phyloP scores from a whole-genome alignment of 2,113 vertebrate species.

The Polyodon spathula region DNA sequence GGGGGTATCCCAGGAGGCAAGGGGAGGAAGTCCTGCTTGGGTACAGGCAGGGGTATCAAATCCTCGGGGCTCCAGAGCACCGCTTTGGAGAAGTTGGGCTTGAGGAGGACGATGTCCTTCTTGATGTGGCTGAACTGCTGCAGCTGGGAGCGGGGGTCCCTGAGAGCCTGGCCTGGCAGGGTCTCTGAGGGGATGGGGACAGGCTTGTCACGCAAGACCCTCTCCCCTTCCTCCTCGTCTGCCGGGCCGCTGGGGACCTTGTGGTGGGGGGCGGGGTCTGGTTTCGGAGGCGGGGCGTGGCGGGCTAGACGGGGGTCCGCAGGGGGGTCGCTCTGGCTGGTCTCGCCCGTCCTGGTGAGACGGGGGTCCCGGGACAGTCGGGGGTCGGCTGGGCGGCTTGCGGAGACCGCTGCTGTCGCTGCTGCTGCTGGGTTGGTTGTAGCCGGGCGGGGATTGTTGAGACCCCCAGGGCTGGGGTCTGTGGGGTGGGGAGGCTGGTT shows the following conservation, averaged over 20 bases:
- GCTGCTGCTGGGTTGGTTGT: conserved; percentile 18
- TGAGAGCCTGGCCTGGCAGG: conserved; percentile 60
- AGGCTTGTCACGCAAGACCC: conserved; percentile 72
- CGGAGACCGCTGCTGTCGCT: too few species aligned
- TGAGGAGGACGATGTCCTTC: conserved; percentile 70
- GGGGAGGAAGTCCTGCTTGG: conserved; percentile 73
- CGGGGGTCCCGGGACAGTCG: conserved; percentile 75
- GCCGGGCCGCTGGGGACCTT: too few species aligned
- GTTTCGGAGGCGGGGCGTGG: conserved; percentile 48
- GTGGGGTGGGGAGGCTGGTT: conserved; percentile 20
- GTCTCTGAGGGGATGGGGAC: conserved; percentile 75
- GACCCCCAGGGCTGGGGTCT: conserved; percentile 20
- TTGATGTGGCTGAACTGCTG: conserved; percentile 93
- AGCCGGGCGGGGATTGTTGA: conserved; percentile 70
- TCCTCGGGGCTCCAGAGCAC: conserved; percentile 88
- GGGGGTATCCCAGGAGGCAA: conserved; percentile 71
- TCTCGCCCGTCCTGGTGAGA: conserved; percentile 52
- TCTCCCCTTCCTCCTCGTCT: conserved; percentile 80
- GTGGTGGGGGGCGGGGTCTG: conserved; percentile 46
- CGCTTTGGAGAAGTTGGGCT: conserved; percentile 67
- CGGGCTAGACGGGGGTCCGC: conserved; percentile 54
- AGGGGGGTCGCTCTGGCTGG: conserved; percentile 31
- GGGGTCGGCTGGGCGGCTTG: conserved; percentile 52
- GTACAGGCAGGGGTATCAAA: conserved; percentile 74
- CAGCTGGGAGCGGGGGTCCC: conserved; percentile 75